Base-by-base conservation (phyloP, 2,888 invertebrate species). In the Orthonevra nobilis region DNA sequence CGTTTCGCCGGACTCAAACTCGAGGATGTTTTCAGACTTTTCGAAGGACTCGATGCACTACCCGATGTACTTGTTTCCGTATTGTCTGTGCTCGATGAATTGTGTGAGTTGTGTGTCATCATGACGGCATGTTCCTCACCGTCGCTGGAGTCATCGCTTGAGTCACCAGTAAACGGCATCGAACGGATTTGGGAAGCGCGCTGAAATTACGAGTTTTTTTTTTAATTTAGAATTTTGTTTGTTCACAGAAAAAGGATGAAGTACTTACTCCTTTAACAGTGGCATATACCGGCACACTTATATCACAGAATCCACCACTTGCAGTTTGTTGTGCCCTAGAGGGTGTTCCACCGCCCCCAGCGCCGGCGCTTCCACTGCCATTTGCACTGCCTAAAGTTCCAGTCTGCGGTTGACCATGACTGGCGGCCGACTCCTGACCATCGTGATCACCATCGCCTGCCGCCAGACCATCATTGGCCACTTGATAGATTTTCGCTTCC, bases 401-500 rank as follows among this genome's bases (percentile, higher is more conserved):
- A 30, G 84, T 81, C 6, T 81, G 84, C 15, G 90, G 83, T 36
- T 79, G 82, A 19, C 34, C 58, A 38, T 60, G 54, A 34, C 60
- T 69, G 14, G 63, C 81, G 30, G 90, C 46, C 5, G 81, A 69
- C 44, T 82, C 81, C 14, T 75, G 81, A 85, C 88, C 83, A 86
- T 90, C 83, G 61, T 89, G 46, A 86, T 90, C 81, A 28, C 72
- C 81, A 84, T 90, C 83, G 81, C 89, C 82, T 83, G 90, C 84
- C 81, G 90, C 87, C 32, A 92, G 85, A 0, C 91, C 91, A 86
- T 91, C 91, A 82, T 91, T 91, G 38, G 91, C 92, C 58, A 96
- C 95, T 91, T 97, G 96, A 88, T 97, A 97, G 84, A 97, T 97
- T 87, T 97, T 93, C n/a, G 96, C 97, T 89, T 97, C 97, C 97